Base-by-base conservation (phyloP, 2,797 vertebrate genomes). In the Synaphobranchus kaupii region DNA sequence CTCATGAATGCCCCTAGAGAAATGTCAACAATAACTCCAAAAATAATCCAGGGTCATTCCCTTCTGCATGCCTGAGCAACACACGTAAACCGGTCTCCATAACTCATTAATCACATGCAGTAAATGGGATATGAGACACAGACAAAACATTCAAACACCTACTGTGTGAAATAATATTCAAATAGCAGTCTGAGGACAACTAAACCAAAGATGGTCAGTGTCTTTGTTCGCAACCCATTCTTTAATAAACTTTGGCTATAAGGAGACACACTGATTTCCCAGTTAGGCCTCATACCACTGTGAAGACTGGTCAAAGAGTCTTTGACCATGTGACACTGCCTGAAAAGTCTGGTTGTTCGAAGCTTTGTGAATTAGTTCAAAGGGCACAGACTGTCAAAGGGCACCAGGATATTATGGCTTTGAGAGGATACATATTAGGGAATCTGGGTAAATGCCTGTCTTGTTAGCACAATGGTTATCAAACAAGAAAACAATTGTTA, bases 1-100 rank as follows among this genome's bases (percentile, higher is more conserved):
- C 60, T 84, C 87, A 89, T 31, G 83, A 78, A 84, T 15, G 85
- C 13, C 71, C 44, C 60, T 86, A 84, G 58, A 20, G n/a, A 48
- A 89, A 91, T 89, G 85, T 90, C 90, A 91, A 93, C 89, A 91
- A 86, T 83, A 89, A 85, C 85, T 90, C 89, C 83, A 91, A 89
- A 92, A 94, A 92, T 92, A 92, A 82, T 25, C 82, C 63, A 58
- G 50, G 31, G 8, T 66, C 22, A 34, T 47, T 84, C 31, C 58
- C 34, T 25, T 54, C 31, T 89, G 86, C 22, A 48, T 47, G 54
- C 39, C 81, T 50, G 47, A 81, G 78, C 31, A 76, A 22, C 48
- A 50, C 47, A 48, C 80, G 8, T 83, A 56, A 84, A 58, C 28
- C 13, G 28, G 52, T 84, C 17, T 31, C 47, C 22, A 68, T 28